Percentiles rank a stretch among this genome's conserved stretches.
phyloP scores from a whole-genome alignment of 2,888 invertebrate genomes.

The Netelia melanura region DNA sequence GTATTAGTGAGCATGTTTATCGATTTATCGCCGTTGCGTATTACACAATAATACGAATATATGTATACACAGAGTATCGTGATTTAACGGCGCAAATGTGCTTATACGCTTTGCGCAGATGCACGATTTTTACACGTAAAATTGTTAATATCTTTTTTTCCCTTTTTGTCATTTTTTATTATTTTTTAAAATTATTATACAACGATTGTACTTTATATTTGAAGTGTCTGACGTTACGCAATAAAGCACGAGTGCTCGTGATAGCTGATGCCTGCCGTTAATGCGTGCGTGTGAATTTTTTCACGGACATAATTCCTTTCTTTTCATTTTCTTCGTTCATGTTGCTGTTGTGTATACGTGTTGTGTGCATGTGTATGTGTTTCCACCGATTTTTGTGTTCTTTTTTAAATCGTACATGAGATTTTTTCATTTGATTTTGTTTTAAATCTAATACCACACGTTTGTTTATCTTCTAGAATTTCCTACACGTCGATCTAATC shows the following conservation, averaged over 20 bases:
- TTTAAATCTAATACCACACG: conserved; percentile 32
- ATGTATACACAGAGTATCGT: conserved; percentile 18
- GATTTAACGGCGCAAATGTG: conserved; percentile 33
- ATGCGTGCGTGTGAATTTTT: conserved; percentile 43
- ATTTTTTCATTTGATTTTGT: conserved; percentile 21
- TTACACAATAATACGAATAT: conserved; percentile 5
- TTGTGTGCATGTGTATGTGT: conserved; percentile 32
- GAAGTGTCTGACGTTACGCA: conserved; percentile 34
- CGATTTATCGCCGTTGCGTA: conserved; percentile 74
- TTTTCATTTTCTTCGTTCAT: not conserved
- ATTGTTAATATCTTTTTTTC: not conserved
- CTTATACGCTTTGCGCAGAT: conserved; percentile 37
- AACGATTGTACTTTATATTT: conserved; percentile 11
- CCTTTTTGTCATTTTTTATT: not conserved
- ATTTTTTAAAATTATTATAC: not conserved
- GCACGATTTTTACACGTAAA: conserved; percentile 17
- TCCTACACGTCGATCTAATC: conserved; percentile 52
- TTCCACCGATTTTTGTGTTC: not conserved
- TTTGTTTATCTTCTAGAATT: conserved; percentile 39
- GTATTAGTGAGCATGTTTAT: conserved; percentile 65
- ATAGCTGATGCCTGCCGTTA: conserved; percentile 19
- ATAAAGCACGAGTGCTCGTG: conserved; percentile 25
- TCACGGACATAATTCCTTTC: not conserved
- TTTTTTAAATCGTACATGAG: not conserved
- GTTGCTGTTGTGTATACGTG: not conserved